A percentile compares a stretch with the other conserved stretches of the same genome.
These are phyloP conservation scores for Forbesichthys agassizii DNA, from an alignment of 2,113 vertebrate genomes.

Conservation along the genomic window DNA sequence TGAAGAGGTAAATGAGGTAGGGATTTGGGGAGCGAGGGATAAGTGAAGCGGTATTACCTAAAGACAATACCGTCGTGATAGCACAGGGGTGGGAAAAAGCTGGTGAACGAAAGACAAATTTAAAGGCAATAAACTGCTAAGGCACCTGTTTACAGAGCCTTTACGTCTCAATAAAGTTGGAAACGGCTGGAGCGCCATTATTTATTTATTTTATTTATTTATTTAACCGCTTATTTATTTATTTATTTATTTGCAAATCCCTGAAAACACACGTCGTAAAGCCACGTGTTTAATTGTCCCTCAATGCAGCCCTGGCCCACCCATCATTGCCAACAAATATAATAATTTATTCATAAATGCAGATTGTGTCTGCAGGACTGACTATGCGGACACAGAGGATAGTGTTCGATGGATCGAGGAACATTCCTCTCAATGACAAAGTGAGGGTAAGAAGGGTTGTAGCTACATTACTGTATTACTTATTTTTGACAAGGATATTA, in stretches of 20 bases:
- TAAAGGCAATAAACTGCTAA: constrained; percentile 26
- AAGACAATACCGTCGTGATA: constrained; percentile 32
- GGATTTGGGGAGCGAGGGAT: constrained; percentile 44
- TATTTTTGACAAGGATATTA: no score
- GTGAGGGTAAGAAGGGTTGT: no score
- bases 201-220: constrained; percentile 3
- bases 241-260: neutral
- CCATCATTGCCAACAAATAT: constrained; percentile 35
- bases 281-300: constrained; percentile 24
- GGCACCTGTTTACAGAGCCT: constrained; percentile 13
- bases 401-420: no score
- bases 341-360: constrained; percentile 41
- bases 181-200: neutral
- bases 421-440: no score
- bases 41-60: constrained; percentile 13
- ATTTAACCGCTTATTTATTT: neutral
- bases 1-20: constrained; percentile 54
- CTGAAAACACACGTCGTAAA: constrained; percentile 8
- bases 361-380: neutral
- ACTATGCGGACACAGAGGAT: neutral
- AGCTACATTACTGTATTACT: no score
- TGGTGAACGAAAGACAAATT: constrained; percentile 32
- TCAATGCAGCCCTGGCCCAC: constrained; percentile 12
- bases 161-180: constrained; percentile 14
- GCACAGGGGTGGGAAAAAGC: constrained; percentile 18